A percentile compares a stretch with the other conserved stretches of the same genome.
Conservation (phyloP, 2,888 invertebrate species). For the Torymus tubicola region DNA sequence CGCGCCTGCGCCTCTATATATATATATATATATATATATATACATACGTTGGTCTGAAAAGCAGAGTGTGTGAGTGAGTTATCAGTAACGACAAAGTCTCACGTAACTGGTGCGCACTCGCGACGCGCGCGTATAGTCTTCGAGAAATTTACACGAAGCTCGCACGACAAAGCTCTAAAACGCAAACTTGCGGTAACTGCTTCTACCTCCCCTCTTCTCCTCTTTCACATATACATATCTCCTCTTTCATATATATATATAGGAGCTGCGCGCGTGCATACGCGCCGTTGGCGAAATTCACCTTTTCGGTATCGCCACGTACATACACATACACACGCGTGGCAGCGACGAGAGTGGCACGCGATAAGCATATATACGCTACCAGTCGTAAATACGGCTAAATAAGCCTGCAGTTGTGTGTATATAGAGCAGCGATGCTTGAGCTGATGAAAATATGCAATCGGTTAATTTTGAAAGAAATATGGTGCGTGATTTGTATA, state of each 20-base stretch:
- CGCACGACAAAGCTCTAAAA: constrained; percentile 35
- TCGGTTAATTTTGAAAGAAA: too few relatives aligned
- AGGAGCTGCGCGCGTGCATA: too few relatives aligned
- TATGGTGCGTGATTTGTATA: too few relatives aligned
- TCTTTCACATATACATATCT: too few relatives aligned
- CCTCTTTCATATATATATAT: background rate
- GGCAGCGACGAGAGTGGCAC: background rate
- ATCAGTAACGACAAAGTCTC: constrained; percentile 26
- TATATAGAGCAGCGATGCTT: constrained; percentile 1
- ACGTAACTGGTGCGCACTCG: background rate
- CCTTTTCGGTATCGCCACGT: constrained; percentile 20
- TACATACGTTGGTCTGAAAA: too few relatives aligned
- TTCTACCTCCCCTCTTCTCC: background rate
- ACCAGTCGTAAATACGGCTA: background rate
- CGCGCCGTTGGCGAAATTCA: constrained; percentile 9
- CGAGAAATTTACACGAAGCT: constrained; percentile 39
- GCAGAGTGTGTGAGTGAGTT: constrained; percentile 12
- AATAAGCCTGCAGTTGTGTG: too few relatives aligned
- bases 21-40: too few relatives aligned
- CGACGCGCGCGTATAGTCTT: background rate
- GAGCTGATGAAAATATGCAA: too few relatives aligned
- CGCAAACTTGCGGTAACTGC: constrained; percentile 24
- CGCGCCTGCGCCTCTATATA: too few relatives aligned
- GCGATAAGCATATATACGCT: constrained; percentile 15
- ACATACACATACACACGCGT: background rate